These are phyloP conservation scores for Fissipunctia ypsillon DNA, from an alignment of 2,888 invertebrate species.

Conservation along the genomic window DNA sequence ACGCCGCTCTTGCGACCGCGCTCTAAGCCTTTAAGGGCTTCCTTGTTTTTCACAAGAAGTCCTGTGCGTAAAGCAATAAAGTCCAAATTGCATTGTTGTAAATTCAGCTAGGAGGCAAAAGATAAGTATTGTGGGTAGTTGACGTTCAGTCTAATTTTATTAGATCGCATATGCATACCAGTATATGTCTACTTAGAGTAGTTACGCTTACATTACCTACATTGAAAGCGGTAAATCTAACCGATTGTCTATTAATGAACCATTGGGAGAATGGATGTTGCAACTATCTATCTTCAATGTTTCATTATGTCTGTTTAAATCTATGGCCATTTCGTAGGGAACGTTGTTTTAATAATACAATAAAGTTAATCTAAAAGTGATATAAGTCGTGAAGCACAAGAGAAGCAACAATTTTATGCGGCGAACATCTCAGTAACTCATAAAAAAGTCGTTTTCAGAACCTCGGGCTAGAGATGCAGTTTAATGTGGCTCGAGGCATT, in stretches of 20 bases:
- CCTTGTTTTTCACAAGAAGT: constrained; percentile 57
- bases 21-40: constrained; percentile 71
- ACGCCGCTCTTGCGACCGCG: constrained; percentile 55
- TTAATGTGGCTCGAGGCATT: constrained; percentile 66
- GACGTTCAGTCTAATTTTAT: constrained; percentile 59
- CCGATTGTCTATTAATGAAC: constrained; percentile 60
- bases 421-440: constrained; percentile 46
- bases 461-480: constrained; percentile 68
- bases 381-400: constrained; percentile 29
- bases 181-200: constrained; percentile 44
- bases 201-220: constrained; percentile 39
- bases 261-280: constrained; percentile 60
- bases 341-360: constrained; percentile 31
- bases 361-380: constrained; percentile 45
- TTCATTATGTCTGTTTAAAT: constrained; percentile 52
- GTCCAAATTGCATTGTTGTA: constrained; percentile 41
- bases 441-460: constrained; percentile 60
- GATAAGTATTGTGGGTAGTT: constrained; percentile 55
- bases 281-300: constrained; percentile 58
- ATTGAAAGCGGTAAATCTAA: constrained; percentile 61
- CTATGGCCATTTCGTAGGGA: constrained; percentile 43
- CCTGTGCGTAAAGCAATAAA: constrained; percentile 48
- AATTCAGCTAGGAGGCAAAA: constrained; percentile 34
- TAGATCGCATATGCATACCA: constrained; percentile 46
- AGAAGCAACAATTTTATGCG: constrained; percentile 42